Conservation (phyloP, 2,888 invertebrate genomes). For the Xestia rhomboidea region DNA sequence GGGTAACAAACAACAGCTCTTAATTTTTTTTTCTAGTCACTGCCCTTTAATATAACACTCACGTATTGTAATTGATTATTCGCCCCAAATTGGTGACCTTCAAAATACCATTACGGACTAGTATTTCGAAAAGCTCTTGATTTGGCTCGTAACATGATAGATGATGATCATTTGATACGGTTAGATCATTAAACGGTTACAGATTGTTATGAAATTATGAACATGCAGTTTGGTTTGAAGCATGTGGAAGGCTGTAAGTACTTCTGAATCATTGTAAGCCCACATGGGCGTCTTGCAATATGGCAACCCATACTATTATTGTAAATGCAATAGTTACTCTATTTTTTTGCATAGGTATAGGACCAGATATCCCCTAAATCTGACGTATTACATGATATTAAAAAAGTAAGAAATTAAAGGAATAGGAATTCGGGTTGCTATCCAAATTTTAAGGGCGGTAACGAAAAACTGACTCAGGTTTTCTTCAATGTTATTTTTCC, state of each 20-base stretch:
- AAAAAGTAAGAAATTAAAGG: too few species aligned
- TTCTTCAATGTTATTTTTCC: too few species aligned
- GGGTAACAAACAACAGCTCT: too few species aligned
- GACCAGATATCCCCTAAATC: too few species aligned
- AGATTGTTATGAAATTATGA: slow-evolving; percentile 49
- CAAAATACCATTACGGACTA: slow-evolving; percentile 34
- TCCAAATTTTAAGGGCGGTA: too few species aligned
- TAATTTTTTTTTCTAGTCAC: too few species aligned
- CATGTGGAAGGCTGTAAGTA: slow-evolving; percentile 21
- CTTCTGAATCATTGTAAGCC: not conserved
- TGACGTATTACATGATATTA: too few species aligned
- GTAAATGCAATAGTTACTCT: not conserved
- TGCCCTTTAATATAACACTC: slow-evolving; percentile 15
- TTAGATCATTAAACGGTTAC: slow-evolving; percentile 41
- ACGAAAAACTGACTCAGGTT: too few species aligned
- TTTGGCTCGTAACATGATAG: slow-evolving; percentile 51
- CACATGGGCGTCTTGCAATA: not conserved
- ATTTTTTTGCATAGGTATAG: too few species aligned
- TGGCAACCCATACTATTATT: not conserved
- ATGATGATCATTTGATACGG: slow-evolving; percentile 58
- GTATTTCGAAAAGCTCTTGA: slow-evolving; percentile 50
- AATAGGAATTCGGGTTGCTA: too few species aligned
- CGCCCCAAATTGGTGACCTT: slow-evolving; percentile 40
- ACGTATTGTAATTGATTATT: slow-evolving; percentile 25
- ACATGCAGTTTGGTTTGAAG: slow-evolving; percentile 29